phyloP scores from a whole-genome alignment of 2,797 vertebrate species.

The Antrozous pallidus region DNA sequence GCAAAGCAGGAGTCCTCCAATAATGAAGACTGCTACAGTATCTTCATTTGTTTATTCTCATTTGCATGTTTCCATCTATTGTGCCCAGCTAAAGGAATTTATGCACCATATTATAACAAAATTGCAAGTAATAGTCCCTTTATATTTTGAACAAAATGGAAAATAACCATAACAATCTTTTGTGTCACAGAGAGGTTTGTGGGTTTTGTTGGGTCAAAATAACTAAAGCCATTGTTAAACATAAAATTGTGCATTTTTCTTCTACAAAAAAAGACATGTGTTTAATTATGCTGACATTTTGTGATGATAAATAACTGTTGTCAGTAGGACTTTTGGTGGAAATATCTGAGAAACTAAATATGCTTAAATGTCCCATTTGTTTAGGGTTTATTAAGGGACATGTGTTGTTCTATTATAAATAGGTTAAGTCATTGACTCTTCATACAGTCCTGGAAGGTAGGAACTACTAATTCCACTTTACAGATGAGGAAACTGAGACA shows the following conservation, averaged over 20 bases:
- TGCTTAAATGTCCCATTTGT: not conserved
- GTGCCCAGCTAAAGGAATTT: not conserved
- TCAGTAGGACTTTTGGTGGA: not conserved
- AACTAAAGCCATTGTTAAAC: not conserved
- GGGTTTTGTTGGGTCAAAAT: not conserved
- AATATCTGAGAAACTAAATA: conserved; percentile 6
- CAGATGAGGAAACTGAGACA: not conserved
- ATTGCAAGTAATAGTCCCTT: not conserved
- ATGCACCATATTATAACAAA: not conserved
- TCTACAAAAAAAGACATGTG: not conserved
- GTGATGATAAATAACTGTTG: not conserved
- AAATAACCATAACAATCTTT: not conserved
- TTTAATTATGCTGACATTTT: not conserved
- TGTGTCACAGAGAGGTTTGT: not conserved
- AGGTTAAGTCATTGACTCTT: not conserved
- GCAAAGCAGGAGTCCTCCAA: not conserved
- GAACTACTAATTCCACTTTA: not conserved
- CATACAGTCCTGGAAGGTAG: not conserved
- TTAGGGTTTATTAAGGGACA: not conserved
- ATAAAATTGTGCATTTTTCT: not conserved
- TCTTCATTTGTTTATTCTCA: not conserved
- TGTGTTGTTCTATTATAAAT: not conserved
- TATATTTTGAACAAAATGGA: conserved; percentile 2
- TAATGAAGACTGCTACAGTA: not conserved
- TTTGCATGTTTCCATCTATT: not conserved